Evolutionary conservation across 2,888 invertebrate species (phyloP), one percentile per base, ranked within the genome.

Genomic region (Gortyna flavago): DNA sequence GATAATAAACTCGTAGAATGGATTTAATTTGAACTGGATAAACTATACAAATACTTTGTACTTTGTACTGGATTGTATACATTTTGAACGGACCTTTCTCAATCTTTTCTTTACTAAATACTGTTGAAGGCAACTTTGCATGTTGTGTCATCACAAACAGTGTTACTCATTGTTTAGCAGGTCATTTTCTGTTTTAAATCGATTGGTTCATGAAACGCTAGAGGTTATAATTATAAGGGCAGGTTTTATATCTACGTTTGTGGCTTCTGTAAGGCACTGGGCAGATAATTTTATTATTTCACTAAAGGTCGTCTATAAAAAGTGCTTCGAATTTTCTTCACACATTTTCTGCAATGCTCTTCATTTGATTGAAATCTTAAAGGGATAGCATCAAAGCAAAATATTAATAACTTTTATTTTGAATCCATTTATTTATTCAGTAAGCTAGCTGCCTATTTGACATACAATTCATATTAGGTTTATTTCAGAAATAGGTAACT

Each of bases 81-180:
- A 7, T 48, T 73, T 8, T 21, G 11, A 59, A 59, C 13, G 51
- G 61, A 65, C 48, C 64, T 65, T 61, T 41, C 57, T 64, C 48
- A 73, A 79, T n/a, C 0, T 77, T 48, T 71, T 73, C 25, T 73
- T 41, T 54, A 38, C 21, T 65, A n/a, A 57, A 51, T 68, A 65
- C 8, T 38, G 54, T n/a, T 64, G n/a, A 67, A 70, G n/a, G 54
- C 71, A 72, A 38, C 16, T 74, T 64, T 62, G 59, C 72, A 83
- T 79, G 70, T 79, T 84, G 79, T 85, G 76, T 85, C 80, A 80
- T 80, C 83, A 88, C 79, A 85, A 83, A 80, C 81, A 78, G 64
- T 79, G 70, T 81, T 76, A 77, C 67, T 77, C 81, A 81, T 74
- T 73, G 65, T 84, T 66, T 81, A 62, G 54, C 62, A 67, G 78